Base-by-base conservation (phyloP, 2,888 invertebrate genomes). In the Parochlus steinenii region DNA sequence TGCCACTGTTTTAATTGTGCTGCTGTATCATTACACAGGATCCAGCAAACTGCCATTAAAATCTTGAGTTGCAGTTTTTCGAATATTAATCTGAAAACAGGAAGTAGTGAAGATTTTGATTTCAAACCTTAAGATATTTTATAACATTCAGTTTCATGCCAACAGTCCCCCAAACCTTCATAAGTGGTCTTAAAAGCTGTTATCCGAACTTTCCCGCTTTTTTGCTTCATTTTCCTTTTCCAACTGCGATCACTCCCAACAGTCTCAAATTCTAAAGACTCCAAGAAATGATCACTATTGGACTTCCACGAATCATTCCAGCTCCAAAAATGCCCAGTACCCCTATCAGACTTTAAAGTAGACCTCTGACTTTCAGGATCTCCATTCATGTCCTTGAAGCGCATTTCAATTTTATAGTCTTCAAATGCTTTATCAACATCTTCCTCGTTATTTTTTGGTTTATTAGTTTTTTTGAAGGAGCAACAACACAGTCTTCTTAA, bases 281-380 rank as follows among this genome's bases (percentile, higher is more conserved):
- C 56, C 11, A 57, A 47, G 40, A 56, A 57, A 37, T 54, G 49
- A 47, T 57, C 57, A 5, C 55, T 56, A 44, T 57, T 57, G 10
- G 57, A 57, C 33, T 54, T 48, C 36, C 57, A 39, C 44, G 56
- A 56, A 30, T 56, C 57, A 36, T 57, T 55, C 57, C 57, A 57
- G 35, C 54, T 52, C 57, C 57, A 57, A 10, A 23, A 30, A 12
- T 24, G 6, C 19, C 18, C 15, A 4, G 24, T 10, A 16, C 36
- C 15, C 6, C 24, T 16, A 18, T 36, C 24, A 2, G 36, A 36
- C 8, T 36, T 36, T 10, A 36, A 28, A 14, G 30, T 36, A 12
- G 30, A 30, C 14, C n/a, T 15, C 23, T 36, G 36, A 24, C 30
- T 36, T 14, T 14, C 22, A 5, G 20, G 31, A 12, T 12, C 23